These are phyloP conservation scores for Gambusia yucatana DNA, from an alignment of 2,797 vertebrate genomes.

Conservation along the genomic window DNA sequence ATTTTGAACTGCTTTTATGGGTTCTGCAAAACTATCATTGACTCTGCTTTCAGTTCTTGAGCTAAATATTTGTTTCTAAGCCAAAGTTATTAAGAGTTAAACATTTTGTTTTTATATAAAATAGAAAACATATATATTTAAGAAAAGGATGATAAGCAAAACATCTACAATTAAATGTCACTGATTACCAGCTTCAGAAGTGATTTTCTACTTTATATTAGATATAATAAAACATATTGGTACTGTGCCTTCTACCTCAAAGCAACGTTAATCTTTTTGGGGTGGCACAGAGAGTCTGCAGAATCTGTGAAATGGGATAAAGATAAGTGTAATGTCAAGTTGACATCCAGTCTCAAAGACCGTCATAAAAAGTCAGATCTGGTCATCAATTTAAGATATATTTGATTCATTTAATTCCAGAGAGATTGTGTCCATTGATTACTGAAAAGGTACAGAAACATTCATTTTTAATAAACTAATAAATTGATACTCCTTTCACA, in stretches of 20 bases:
- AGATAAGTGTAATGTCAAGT: neutral
- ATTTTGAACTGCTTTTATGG: neutral
- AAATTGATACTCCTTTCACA: neutral
- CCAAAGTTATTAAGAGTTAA: neutral
- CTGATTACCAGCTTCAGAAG: neutral
- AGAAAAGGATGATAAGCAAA: neutral
- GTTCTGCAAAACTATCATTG: neutral
- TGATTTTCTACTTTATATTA: neutral
- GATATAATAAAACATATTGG: neutral
- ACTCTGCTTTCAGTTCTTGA: neutral
- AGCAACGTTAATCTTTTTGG: neutral
- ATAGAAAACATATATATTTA: neutral
- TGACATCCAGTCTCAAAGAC: neutral
- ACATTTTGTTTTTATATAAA: neutral
- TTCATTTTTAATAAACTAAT: neutral
- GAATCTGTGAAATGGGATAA: neutral
- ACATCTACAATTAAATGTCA: neutral
- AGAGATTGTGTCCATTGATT: neutral
- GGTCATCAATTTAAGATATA: neutral
- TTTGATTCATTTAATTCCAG: neutral
- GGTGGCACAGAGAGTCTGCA: neutral
- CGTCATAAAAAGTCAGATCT: neutral
- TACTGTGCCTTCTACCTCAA: neutral
- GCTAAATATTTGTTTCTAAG: neutral
- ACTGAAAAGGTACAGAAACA: neutral